Evolutionary conservation across 2,113 vertebrate species (phyloP), one percentile per base, ranked within the genome.

Genomic region (Engystomops pustulosus): DNA sequence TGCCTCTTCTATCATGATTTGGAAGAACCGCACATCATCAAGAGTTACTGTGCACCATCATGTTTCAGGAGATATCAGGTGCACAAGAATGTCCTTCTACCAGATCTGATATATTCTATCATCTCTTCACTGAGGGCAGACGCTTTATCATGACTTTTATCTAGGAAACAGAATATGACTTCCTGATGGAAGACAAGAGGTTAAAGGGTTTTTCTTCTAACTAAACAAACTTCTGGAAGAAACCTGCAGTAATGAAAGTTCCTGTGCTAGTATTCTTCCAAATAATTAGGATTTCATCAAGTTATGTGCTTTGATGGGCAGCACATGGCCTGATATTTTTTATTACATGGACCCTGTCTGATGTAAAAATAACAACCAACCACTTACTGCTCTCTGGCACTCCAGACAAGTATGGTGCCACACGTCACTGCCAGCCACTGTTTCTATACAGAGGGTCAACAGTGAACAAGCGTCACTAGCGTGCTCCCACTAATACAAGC

Each of bases 11-110:
- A 65, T 85, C 60, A 70, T 70, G 74, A 44, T 15, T 25, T 85
- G 53, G 65, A 58, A 78, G 65, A 36, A 78, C 4, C 45, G 65
- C 79, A 70, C 70, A 55, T 68, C 75, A 79, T 78, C 74, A 58
- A 18, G 75, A 34, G 67, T 53, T 79, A 36, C 44, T 68, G 45
- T 36, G 47, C 69, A 58, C 67, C 80, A 72, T 51, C 44, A 70
- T 58, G 51, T 60, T 82, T 17, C 51, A 82, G 68, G 36, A 79
- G 27, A 70, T 67, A 70, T 85, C 83, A 85, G 83, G 83, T 79
- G 83, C 83, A 85, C 69, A 85, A 70, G 75, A 79, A 85, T 77
- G 58, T 67, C 71, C 58, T 36, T 14, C 9, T 34, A 76, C 47
- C 60, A 85, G 44, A 85, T 58, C 83, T 70, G 83, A 69, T 53